Percentiles rank a stretch among this genome's conserved stretches.
These are phyloP conservation scores for Agrypnia vestita DNA, from an alignment of 1,140 invertebrate species.

Conservation along the genomic window DNA sequence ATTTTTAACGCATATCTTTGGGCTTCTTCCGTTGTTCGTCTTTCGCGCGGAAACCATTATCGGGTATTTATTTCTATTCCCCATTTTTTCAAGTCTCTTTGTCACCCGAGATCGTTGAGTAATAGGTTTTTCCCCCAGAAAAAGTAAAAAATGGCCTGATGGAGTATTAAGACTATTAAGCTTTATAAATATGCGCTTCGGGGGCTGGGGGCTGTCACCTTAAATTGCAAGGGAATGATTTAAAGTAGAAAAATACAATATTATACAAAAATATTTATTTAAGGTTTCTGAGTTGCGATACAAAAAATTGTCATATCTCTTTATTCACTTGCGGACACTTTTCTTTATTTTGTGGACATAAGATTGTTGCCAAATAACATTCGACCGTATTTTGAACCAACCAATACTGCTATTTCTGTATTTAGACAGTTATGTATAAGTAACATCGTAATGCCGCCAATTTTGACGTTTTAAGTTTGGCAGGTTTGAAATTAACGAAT, in stretches of 20 bases:
- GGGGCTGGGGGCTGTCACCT: not conserved
- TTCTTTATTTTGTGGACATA: no score
- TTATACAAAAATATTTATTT: constrained; percentile 20
- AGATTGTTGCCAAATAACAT: no score
- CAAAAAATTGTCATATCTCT: no score
- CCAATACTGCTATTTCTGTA: no score
- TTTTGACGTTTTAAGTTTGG: no score
- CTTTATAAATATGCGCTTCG: constrained; percentile 32
- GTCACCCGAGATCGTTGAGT: constrained; percentile 21
- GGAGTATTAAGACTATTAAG: constrained; percentile 37
- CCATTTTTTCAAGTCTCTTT: not conserved
- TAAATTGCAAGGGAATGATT: constrained; percentile 10
- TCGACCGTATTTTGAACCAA: no score
- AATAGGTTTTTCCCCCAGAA: constrained; percentile 9
- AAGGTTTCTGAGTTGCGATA: not conserved
- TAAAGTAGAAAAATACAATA: constrained; percentile 5
- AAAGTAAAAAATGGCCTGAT: constrained; percentile 31
- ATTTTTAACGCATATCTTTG: constrained; percentile 2
- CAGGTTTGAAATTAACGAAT: no score
- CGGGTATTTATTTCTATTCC: constrained; percentile 23
- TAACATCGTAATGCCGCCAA: no score
- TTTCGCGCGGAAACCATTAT: constrained; percentile 36
- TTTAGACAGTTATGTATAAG: no score
- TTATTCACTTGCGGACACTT: no score
- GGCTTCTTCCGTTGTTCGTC: constrained; percentile 24